These are phyloP conservation scores for Catocala fraxini DNA, from an alignment of 2,888 invertebrate species.

Conservation along the genomic window DNA sequence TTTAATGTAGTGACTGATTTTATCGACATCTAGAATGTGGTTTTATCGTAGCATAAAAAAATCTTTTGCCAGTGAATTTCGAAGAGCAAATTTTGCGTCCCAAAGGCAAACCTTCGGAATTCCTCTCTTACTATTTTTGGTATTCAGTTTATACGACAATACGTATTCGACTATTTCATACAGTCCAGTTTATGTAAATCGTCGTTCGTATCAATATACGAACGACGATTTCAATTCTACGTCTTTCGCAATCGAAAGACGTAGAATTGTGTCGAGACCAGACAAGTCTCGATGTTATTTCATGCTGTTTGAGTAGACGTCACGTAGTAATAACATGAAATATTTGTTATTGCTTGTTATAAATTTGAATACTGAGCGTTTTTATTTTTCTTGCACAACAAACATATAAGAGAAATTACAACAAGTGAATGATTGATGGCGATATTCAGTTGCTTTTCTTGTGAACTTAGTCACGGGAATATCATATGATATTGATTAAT, in stretches of 20 bases:
- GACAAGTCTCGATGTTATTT: too few species aligned
- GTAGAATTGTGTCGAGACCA: too few species aligned
- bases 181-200: neutral
- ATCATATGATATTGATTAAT: neutral
- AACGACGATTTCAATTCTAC: too few species aligned
- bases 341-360: neutral
- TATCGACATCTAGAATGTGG: too few species aligned
- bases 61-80: constrained; percentile 18
- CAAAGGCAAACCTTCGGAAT: constrained; percentile 4
- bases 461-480: neutral
- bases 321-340: too few species aligned
- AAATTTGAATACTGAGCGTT: neutral
- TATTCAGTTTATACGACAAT: neutral
- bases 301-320: too few species aligned
- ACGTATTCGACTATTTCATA: neutral
- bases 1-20: too few species aligned
- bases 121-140: neutral
- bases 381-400: too few species aligned
- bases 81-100: constrained; percentile 18
- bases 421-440: neutral
- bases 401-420: neutral
- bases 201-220: too few species aligned
- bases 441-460: neutral
- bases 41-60: neutral
- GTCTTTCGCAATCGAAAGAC: too few species aligned